Conservation (phyloP, 92 coral and sea anemone species). For the Diadumene lineata region DNA sequence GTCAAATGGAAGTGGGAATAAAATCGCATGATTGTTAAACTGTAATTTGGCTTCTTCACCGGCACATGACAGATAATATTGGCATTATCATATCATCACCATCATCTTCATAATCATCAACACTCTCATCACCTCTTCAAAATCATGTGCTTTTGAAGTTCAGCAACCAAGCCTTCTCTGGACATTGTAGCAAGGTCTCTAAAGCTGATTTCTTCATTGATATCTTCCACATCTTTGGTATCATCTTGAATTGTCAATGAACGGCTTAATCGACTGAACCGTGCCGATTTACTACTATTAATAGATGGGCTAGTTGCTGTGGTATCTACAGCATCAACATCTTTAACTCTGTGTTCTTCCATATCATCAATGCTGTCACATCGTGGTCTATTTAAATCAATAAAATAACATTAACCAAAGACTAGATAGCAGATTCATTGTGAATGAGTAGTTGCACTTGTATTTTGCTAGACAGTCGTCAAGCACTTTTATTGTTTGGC, state of each 20-base stretch:
- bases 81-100: neutral
- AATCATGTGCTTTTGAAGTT: slow-evolving; percentile 30
- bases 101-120: neutral
- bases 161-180: slow-evolving; percentile 69
- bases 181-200: slow-evolving; percentile 79
- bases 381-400: neutral
- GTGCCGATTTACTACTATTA: slow-evolving; percentile 22
- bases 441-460: no score
- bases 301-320: slow-evolving; percentile 34
- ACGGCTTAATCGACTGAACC: slow-evolving; percentile 46
- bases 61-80: neutral
- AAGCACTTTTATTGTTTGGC: no score
- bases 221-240: neutral
- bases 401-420: no score
- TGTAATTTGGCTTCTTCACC: no score
- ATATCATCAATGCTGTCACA: slow-evolving; percentile 27
- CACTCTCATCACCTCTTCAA: slow-evolving; percentile 8
- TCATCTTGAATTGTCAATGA: slow-evolving; percentile 40
- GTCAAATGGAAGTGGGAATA: no score
- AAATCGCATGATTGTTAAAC: no score
- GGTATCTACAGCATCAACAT: slow-evolving; percentile 45
- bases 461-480: no score
- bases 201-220: slow-evolving; percentile 35
- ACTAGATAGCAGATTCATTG: no score
- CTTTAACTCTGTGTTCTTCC: slow-evolving; percentile 50